These are phyloP conservation scores for Bombus consobrinus DNA, from an alignment of 1,140 invertebrate species.

Conservation along the genomic window DNA sequence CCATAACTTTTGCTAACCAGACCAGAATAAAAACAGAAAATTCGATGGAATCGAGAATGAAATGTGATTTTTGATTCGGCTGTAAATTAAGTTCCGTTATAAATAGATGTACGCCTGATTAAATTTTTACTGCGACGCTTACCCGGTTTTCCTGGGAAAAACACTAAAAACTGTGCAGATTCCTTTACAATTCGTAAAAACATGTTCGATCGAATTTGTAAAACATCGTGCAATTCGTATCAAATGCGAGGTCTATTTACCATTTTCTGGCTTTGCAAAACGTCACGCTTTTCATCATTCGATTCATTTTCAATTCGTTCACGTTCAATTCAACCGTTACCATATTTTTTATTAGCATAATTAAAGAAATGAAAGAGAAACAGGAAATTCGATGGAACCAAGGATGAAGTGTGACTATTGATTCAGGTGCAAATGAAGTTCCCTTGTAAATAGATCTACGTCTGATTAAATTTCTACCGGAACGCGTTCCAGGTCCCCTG, in stretches of 20 bases:
- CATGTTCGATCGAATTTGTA: neutral
- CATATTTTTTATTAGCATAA: no score
- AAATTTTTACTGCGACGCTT: neutral
- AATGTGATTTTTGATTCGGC: neutral
- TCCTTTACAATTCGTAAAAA: neutral
- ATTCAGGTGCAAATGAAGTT: neutral
- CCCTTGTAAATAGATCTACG: neutral
- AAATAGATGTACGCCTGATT: neutral
- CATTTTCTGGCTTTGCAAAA: neutral
- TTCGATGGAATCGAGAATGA: neutral
- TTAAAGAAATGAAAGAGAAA: neutral
- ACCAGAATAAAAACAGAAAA: neutral
- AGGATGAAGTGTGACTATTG: neutral
- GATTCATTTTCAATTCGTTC: no score
- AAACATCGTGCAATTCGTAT: neutral
- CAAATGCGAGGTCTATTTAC: neutral
- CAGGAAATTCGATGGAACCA: no score
- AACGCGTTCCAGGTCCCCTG: neutral
- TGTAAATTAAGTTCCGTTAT: neutral
- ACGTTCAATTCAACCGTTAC: no score
- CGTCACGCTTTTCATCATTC: neutral
- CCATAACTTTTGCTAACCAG: neutral
- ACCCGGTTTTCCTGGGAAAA: neutral
- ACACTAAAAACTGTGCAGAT: neutral
- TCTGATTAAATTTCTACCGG: conserved; percentile 19